Percentiles rank a stretch among this genome's conserved stretches.
Evolutionary conservation across 2,888 invertebrate genomes (phyloP).

Genomic region (Dyspetes luteomarginatus): DNA sequence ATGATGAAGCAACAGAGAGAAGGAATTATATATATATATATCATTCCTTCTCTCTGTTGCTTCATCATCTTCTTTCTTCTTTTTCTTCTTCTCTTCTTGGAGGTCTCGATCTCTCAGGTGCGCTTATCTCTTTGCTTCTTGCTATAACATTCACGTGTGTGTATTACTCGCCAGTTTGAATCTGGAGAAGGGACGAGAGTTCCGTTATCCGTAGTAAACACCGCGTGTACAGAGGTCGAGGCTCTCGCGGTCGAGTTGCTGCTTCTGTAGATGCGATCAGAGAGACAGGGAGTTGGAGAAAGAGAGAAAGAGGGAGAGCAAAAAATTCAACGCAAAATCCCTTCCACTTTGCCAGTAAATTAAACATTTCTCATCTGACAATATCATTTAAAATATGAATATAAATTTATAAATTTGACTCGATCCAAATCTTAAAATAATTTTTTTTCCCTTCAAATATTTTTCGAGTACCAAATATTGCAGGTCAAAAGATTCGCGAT

Average conservation of each 20-base stretch:
- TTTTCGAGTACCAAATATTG: neutral
- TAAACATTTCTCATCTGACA: slow-evolving; percentile 19
- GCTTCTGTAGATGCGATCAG: neutral
- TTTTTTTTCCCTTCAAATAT: neutral
- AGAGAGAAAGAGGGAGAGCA: too few relatives aligned
- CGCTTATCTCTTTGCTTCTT: slow-evolving; percentile 1
- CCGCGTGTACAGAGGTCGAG: slow-evolving; percentile 42
- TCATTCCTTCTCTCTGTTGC: neutral
- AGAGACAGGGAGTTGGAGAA: too few relatives aligned
- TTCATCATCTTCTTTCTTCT: neutral
- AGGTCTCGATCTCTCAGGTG: slow-evolving; percentile 41
- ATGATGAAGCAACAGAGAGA: too few relatives aligned
- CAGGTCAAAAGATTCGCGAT: slow-evolving; percentile 7
- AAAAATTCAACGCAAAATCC: slow-evolving; percentile 32
- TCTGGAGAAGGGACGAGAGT: slow-evolving; percentile 36
- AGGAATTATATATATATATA: neutral
- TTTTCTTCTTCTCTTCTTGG: slow-evolving; percentile 10
- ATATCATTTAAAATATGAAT: neutral
- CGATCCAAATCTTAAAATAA: neutral
- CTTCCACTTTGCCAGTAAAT: slow-evolving; percentile 15
- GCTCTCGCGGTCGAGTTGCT: slow-evolving; percentile 27
- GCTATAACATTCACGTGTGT: neutral
- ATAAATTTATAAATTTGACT: neutral
- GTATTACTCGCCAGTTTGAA: slow-evolving; percentile 11
- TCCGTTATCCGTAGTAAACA: slow-evolving; percentile 63